Base-by-base conservation (phyloP, 2,888 invertebrate genomes). In the Hypercompe scribonia region DNA sequence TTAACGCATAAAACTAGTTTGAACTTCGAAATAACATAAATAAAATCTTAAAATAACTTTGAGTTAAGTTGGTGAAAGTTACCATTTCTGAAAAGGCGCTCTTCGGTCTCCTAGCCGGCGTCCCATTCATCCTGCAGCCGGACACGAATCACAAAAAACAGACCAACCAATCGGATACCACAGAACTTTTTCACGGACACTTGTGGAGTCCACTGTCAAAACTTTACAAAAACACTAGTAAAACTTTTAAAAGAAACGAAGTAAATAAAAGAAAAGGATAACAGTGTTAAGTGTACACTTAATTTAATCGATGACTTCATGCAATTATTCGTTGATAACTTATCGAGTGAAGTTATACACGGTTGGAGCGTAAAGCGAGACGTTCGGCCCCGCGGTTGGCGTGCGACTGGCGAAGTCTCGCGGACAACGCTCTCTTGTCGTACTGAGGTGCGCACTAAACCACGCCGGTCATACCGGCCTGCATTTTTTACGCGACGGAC, bases 261-360 rank as follows among this genome's bases (percentile, higher is more conserved):
- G 61, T 70, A 39, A 76, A 76, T 58, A 69, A 66, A 67, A 2
- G 50, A 63, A 64, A 75, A 75, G 71, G 79, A 79, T 70, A 66
- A 72, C 66, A 68, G 79, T 76, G 65, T 75, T 73, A 73, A 73
- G 73, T 82, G 73, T 33, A 46, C 87, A 92, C 90, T 93, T 91
- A 92, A 91, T 91, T 92, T 87, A 89, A 93, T 92, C 94, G 95
- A 94, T 95, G 95, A 95, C 94, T 94, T 94, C 94, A 95, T 94
- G 89, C 91, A 93, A 91, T 92, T 90, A 91, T 91, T 91, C 88
- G 88, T 90, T 93, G 94, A 94, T 94, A 95, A 94, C 92, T 94
- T 95, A 94, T 94, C 94, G 93, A 86, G 86, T 86, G 82, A 85
- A 80, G 77, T 81, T 74, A 21, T 67, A 72, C 78, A 76, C 74